Conservation (phyloP, 2,797 vertebrate genomes). For the Sebastes wilsoni region DNA sequence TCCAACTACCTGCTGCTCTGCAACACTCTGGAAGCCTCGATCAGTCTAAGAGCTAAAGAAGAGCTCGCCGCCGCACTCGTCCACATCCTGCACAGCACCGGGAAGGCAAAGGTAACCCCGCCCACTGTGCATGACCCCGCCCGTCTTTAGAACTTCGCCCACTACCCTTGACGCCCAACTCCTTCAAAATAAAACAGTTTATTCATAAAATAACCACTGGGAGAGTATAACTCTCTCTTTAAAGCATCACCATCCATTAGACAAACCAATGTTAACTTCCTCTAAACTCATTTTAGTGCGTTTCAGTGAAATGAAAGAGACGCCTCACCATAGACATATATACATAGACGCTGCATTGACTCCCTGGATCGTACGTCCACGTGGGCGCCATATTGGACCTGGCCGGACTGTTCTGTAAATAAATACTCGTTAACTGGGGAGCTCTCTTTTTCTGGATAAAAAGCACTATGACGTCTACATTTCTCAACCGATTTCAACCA, state of each 20-base stretch:
- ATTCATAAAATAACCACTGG: no score
- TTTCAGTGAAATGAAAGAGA: neutral
- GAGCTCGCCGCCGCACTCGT: slow-evolving; percentile 93
- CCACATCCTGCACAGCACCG: slow-evolving; percentile 95
- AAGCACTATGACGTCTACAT: no score
- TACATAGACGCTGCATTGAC: no score
- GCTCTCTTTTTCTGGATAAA: no score
- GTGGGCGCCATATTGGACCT: no score
- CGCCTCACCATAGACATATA: no score
- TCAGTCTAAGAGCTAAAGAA: slow-evolving; percentile 93
- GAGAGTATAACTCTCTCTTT: neutral
- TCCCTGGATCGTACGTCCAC: no score
- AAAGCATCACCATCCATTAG: neutral
- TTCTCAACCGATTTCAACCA: no score
- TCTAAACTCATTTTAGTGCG: neutral
- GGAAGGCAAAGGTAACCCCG: slow-evolving; percentile 80
- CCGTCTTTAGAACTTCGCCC: neutral
- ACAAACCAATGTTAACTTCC: neutral
- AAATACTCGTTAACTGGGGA: no score
- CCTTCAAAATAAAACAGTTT: neutral
- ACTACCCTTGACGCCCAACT: neutral
- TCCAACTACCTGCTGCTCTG: slow-evolving; percentile 93
- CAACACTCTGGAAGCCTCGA: slow-evolving; percentile 89
- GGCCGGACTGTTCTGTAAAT: no score
- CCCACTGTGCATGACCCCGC: neutral